Conservation (phyloP, 30 jellyfish, hydroid and myxozoan species). For the Aurelia aurita region DNA sequence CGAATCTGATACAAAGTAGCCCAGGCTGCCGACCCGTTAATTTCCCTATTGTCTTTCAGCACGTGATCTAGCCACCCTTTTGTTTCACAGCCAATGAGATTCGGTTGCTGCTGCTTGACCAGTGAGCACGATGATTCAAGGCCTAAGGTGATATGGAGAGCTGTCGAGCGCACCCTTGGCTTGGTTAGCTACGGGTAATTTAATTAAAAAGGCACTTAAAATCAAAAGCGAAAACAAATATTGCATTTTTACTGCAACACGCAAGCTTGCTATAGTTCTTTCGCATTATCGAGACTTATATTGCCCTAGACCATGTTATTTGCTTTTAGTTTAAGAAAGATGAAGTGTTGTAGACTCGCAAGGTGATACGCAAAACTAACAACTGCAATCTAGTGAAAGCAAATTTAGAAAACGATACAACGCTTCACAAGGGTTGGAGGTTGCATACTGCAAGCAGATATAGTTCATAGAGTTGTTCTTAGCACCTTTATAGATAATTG, state of each 20-base stretch:
- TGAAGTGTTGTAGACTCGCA: no score
- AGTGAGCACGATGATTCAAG: constrained; percentile 55
- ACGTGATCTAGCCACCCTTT: constrained; percentile 12
- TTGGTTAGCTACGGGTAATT: constrained; percentile 7
- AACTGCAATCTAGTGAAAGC: no score
- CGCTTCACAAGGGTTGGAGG: no score
- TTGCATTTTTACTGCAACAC: background rate
- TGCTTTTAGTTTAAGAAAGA: no score
- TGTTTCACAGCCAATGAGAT: constrained; percentile 34
- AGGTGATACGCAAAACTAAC: no score
- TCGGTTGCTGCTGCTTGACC: constrained; percentile 19
- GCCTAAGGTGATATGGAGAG: constrained; percentile 58
- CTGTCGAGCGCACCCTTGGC: constrained; percentile 20
- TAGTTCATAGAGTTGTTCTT: no score
- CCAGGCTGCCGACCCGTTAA: constrained; percentile 6
- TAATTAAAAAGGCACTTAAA: background rate
- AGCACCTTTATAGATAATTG: no score
- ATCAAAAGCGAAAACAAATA: background rate
- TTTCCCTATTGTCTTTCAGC: constrained; percentile 8
- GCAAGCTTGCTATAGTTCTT: background rate
- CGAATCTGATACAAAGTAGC: background rate
- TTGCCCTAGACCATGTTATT: no score
- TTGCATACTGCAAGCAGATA: no score
- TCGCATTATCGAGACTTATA: no score
- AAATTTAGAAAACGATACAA: no score